Evolutionary conservation across 2,888 invertebrate genomes (phyloP).

Genomic region (Nematopogon swammerdamellus): DNA sequence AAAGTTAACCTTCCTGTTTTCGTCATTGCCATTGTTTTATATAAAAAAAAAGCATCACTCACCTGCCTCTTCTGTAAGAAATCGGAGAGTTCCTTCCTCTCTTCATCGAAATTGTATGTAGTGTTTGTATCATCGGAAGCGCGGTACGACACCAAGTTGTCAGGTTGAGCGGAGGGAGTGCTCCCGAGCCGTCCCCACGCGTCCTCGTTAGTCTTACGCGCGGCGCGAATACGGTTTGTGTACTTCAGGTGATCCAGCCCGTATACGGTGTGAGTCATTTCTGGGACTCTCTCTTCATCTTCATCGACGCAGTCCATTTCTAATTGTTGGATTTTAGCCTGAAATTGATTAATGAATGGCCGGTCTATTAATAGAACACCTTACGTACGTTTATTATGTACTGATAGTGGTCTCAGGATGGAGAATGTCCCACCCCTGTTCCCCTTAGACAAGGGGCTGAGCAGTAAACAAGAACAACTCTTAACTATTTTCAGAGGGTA

Average conservation of each 20-base stretch:
- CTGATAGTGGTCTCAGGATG: too few relatives aligned
- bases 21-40: too few relatives aligned
- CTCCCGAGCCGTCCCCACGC: conserved; percentile 43
- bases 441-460: too few relatives aligned
- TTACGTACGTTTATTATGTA: too few relatives aligned
- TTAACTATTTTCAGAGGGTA: too few relatives aligned
- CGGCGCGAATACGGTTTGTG: conserved; percentile 51
- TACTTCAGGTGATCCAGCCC: conserved; percentile 67
- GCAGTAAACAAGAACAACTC: too few relatives aligned
- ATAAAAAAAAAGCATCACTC: too few relatives aligned
- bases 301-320: conserved; percentile 39
- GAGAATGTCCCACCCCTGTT: too few relatives aligned
- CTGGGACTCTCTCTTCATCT: conserved; percentile 51
- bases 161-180: background rate
- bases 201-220: conserved; percentile 48
- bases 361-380: too few relatives aligned
- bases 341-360: too few relatives aligned
- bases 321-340: conserved; percentile 40
- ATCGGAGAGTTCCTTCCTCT: conserved; percentile 48
- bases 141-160: conserved; percentile 30
- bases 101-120: conserved; percentile 17
- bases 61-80: conserved; percentile 55
- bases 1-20: too few relatives aligned
- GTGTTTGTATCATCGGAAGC: conserved; percentile 6
- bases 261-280: conserved; percentile 69